Conservation (phyloP, 1,140 invertebrate genomes). For the Triops cancriformis region DNA sequence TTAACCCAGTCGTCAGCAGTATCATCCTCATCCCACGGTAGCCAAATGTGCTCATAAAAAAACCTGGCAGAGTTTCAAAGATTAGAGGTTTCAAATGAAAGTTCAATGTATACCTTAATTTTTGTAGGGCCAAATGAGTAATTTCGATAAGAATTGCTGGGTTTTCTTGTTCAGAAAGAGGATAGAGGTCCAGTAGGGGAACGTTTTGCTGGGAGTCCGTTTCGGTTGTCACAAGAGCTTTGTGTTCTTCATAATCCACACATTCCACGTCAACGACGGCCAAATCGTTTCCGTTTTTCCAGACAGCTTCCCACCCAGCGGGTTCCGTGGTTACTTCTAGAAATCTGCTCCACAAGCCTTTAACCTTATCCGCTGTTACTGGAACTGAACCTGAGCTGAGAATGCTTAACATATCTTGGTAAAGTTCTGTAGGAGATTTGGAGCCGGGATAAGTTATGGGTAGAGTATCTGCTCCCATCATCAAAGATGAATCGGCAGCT, state of each 20-base stretch:
- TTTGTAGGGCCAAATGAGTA: conserved; percentile 23
- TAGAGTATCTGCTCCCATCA: neutral
- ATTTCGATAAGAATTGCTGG: conserved; percentile 18
- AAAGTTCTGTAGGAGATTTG: neutral
- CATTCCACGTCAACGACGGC: conserved; percentile 14
- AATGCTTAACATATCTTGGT: neutral
- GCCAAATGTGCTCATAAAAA: conserved; percentile 24
- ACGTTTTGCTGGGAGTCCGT: conserved; percentile 6
- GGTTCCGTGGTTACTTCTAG: conserved; percentile 22
- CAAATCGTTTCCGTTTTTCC: conserved; percentile 12
- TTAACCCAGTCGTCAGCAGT: conserved; percentile 20
- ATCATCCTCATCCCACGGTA: conserved; percentile 24
- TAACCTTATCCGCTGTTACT: neutral
- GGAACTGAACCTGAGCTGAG: neutral
- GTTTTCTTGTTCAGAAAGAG: conserved; percentile 22
- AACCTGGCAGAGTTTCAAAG: neutral
- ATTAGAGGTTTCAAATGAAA: neutral
- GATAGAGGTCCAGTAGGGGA: conserved; percentile 6
- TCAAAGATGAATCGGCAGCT: neutral
- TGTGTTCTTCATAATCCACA: conserved; percentile 20
- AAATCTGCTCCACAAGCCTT: neutral
- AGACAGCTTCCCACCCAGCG: conserved; percentile 25
- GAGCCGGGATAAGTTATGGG: neutral
- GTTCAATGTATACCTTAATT: neutral
- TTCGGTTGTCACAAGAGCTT: conserved; percentile 19